These are phyloP conservation scores for Megalops cyprinoides DNA, from an alignment of 2,797 vertebrate genomes.

Conservation along the genomic window DNA sequence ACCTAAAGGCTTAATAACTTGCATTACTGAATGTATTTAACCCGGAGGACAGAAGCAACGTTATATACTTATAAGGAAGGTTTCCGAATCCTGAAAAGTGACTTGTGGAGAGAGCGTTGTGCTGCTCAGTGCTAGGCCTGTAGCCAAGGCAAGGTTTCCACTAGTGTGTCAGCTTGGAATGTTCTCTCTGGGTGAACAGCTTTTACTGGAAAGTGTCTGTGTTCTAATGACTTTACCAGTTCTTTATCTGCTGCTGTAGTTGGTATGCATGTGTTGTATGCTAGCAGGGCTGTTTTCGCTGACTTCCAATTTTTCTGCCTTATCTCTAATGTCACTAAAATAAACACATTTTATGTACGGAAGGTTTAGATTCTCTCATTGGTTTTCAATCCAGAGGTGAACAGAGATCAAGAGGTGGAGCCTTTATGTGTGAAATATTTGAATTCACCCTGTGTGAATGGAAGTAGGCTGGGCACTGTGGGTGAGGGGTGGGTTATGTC, in stretches of 20 bases:
- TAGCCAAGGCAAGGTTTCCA: slow-evolving; percentile 30
- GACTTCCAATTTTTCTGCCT: background rate
- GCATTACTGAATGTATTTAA: background rate
- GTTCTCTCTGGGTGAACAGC: slow-evolving; percentile 23
- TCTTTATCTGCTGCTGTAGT: background rate
- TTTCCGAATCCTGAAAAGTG: too few species aligned
- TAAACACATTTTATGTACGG: too few species aligned
- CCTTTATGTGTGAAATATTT: background rate
- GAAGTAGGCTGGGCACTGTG: background rate
- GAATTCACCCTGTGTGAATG: too few species aligned
- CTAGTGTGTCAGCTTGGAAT: background rate
- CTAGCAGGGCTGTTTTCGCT: background rate
- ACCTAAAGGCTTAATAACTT: background rate
- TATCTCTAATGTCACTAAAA: too few species aligned
- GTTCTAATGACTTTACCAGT: background rate
- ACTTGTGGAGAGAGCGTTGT: slow-evolving; percentile 5
- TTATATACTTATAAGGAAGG: background rate
- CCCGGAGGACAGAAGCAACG: background rate
- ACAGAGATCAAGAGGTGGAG: background rate
- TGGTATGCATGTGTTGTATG: background rate
- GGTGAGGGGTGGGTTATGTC: background rate
- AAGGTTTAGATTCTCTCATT: too few species aligned
- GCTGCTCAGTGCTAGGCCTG: slow-evolving; percentile 26
- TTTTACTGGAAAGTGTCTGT: slow-evolving; percentile 20
- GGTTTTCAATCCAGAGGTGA: background rate